A percentile compares a stretch with the other conserved stretches of the same genome.
phyloP scores from a whole-genome alignment of 2,797 vertebrate genomes.

The Lepilemur ruficaudatus region DNA sequence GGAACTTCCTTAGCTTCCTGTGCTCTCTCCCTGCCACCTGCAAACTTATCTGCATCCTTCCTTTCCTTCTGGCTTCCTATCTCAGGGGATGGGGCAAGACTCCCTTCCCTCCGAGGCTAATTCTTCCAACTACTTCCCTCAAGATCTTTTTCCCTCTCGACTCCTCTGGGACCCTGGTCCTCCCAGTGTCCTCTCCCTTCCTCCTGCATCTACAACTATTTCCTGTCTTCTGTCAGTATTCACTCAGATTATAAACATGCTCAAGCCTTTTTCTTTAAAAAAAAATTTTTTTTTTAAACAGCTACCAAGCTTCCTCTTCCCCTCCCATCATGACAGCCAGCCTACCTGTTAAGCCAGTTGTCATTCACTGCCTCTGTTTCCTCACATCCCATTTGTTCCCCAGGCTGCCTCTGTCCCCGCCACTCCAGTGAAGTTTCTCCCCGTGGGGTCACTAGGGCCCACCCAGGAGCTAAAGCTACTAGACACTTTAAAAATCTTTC shows the following conservation, averaged over 20 bases:
- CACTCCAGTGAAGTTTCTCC: neutral
- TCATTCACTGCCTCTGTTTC: neutral
- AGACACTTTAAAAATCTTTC: neutral
- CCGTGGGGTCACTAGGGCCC: neutral
- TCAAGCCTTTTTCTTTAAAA: neutral
- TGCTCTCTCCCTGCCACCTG: neutral
- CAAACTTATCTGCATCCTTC: neutral
- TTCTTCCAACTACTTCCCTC: neutral
- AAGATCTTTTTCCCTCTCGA: neutral
- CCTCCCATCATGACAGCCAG: neutral
- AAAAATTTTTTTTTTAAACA: neutral
- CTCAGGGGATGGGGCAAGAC: neutral
- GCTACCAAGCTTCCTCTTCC: neutral
- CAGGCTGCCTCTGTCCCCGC: neutral
- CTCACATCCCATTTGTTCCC: neutral
- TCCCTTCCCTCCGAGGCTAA: neutral
- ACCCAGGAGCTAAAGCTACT: neutral
- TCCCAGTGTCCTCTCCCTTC: neutral
- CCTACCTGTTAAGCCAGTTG: neutral
- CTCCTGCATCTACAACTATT: neutral
- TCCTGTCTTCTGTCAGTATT: neutral
- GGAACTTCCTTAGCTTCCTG: slow-evolving; percentile 28
- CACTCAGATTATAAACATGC: neutral
- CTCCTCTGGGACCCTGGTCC: neutral
- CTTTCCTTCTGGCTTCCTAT: slow-evolving; percentile 26